These are phyloP conservation scores for Axinella damicornis DNA, from an alignment of 37 sponge, comb jelly and placozoan species.

Conservation along the genomic window DNA sequence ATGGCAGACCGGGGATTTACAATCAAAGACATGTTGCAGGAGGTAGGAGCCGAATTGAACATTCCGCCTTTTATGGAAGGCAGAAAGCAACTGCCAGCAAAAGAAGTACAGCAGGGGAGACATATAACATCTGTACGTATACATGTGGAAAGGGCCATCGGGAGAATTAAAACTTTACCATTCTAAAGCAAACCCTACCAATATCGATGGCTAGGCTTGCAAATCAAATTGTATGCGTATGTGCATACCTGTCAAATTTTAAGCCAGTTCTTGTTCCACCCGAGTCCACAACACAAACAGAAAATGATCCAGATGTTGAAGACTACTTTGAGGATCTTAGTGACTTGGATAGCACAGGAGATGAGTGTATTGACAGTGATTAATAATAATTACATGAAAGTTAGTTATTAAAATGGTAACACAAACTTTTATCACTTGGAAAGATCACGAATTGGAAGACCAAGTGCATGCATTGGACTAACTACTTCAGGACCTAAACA, in stretches of 20 bases:
- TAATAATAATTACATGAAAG: too few species aligned
- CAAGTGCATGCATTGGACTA: slow-evolving; percentile 51
- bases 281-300: background rate
- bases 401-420: too few species aligned
- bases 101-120: slow-evolving; percentile 51
- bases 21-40: slow-evolving; percentile 57
- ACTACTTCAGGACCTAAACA: slow-evolving; percentile 53
- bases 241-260: slow-evolving; percentile 70
- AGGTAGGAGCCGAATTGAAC: slow-evolving; percentile 53
- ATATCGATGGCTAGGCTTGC: slow-evolving; percentile 34
- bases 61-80: slow-evolving; percentile 70
- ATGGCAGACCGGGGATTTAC: slow-evolving; percentile 81
- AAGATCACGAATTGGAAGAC: slow-evolving; percentile 43
- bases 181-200: slow-evolving; percentile 52
- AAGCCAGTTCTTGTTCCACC: slow-evolving; percentile 56
- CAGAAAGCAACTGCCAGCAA: slow-evolving; percentile 45
- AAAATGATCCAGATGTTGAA: slow-evolving; percentile 14
- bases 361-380: too few species aligned
- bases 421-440: background rate
- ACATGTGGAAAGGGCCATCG: slow-evolving; percentile 76
- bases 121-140: slow-evolving; percentile 61
- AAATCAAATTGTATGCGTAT: slow-evolving; percentile 66
- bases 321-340: background rate
- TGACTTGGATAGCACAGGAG: background rate
- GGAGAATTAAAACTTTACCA: slow-evolving; percentile 54